Conservation (phyloP, 2,888 invertebrate genomes). For the Nephrotoma flavescens region DNA sequence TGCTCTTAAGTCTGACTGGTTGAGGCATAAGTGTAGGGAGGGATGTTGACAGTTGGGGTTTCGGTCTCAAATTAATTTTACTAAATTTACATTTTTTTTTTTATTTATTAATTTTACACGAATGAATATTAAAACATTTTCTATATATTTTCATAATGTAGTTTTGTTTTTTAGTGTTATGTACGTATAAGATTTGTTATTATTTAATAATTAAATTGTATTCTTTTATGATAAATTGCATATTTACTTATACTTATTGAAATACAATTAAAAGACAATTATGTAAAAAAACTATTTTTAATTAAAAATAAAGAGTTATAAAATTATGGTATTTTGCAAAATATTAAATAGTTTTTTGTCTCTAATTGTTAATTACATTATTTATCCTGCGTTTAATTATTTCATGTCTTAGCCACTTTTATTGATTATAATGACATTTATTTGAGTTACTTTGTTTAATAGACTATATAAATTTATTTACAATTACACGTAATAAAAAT, state of each 20-base stretch:
- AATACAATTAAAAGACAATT: neutral
- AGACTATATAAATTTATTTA: neutral
- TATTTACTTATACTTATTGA: neutral
- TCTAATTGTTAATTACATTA: neutral
- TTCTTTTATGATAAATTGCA: neutral
- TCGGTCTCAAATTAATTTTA: neutral
- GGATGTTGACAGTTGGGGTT: no score
- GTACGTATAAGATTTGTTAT: neutral
- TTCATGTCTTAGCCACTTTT: neutral
- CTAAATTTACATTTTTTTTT: neutral
- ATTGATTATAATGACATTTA: neutral
- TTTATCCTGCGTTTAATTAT: neutral
- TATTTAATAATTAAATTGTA: neutral
- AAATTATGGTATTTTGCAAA: neutral
- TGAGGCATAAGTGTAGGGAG: no score
- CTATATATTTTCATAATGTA: neutral
- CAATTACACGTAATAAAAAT: neutral
- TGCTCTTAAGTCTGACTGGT: no score
- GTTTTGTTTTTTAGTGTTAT: neutral
- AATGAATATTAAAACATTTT: neutral
- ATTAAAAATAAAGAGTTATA: neutral
- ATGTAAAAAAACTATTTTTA: neutral
- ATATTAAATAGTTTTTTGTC: neutral
- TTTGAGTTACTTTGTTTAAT: neutral
- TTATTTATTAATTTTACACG: neutral